phyloP scores from a whole-genome alignment of 1,140 invertebrate species.

The Achatina immaculata region DNA sequence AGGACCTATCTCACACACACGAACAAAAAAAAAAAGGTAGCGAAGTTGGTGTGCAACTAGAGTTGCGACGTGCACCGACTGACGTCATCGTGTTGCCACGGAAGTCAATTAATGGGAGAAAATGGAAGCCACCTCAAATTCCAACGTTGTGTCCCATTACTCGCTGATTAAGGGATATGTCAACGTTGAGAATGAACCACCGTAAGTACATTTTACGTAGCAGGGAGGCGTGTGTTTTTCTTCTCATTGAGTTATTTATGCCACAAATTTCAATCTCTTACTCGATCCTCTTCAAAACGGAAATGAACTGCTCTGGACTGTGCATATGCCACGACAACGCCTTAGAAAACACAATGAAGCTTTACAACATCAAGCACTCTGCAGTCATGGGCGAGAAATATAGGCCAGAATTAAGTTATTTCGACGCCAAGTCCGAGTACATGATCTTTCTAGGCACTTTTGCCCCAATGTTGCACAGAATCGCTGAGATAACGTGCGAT shows the following conservation, averaged over 20 bases:
- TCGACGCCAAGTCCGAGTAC: constrained; percentile 23
- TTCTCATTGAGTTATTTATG: not conserved
- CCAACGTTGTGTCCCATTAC: not conserved
- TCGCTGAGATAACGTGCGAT: not conserved
- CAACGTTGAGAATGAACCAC: not conserved
- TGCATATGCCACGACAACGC: constrained; percentile 16
- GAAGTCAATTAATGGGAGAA: not conserved
- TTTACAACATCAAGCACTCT: not conserved
- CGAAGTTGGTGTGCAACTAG: no score
- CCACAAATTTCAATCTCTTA: not conserved
- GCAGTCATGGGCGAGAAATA: constrained; percentile 9
- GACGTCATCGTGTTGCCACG: constrained; percentile 2
- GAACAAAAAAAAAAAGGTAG: no score
- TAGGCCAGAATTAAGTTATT: constrained; percentile 12
- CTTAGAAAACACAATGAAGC: constrained; percentile 18
- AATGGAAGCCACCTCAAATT: not conserved
- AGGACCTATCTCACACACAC: no score
- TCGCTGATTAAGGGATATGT: not conserved
- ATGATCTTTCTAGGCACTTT: constrained; percentile 25
- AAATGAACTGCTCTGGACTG: constrained; percentile 15
- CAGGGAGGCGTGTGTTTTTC: not conserved
- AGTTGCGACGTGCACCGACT: not conserved
- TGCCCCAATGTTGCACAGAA: not conserved
- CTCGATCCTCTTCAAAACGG: not conserved
- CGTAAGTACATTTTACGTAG: constrained; percentile 1